phyloP scores from a whole-genome alignment of 2,113 vertebrate species.

The Rhadina sibilatrix region DNA sequence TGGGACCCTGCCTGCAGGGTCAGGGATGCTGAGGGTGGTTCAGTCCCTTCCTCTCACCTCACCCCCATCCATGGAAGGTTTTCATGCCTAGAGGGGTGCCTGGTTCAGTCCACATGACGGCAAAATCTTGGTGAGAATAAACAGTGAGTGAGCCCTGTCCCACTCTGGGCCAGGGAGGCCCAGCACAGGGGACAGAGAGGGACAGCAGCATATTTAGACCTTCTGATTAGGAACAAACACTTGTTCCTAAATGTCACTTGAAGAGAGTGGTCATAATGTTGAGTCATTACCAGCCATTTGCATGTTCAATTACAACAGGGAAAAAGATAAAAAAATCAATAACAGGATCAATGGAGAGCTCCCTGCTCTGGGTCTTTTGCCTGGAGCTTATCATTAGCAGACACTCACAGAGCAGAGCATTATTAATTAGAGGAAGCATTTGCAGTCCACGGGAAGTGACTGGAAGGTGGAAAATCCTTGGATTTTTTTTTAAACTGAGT shows the following conservation, averaged over 20 bases:
- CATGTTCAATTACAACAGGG: conserved; percentile 50
- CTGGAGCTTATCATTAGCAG: not conserved
- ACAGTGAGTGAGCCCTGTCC: fast-evolving
- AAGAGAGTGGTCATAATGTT: not conserved
- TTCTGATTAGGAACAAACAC: not conserved
- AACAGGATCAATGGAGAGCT: conserved; percentile 33
- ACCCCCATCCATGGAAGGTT: not conserved
- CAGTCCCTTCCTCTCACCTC: not conserved
- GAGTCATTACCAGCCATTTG: conserved; percentile 57
- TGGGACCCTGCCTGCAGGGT: not conserved
- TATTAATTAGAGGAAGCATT: conserved; percentile 55
- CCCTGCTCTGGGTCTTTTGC: conserved; percentile 16
- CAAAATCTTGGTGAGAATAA: not conserved
- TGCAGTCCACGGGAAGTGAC: not conserved
- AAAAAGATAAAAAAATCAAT: conserved; percentile 53
- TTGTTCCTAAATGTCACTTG: not conserved
- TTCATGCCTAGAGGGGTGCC: not conserved
- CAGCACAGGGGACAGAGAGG: fast-evolving
- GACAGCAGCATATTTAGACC: not conserved
- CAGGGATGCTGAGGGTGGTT: not conserved
- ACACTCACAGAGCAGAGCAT: not conserved
- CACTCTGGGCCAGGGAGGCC: fast-evolving
- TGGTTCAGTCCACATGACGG: not conserved
- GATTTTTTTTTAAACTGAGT: not conserved
- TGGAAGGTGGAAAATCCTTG: not conserved